phyloP scores from a whole-genome alignment of 2,888 invertebrate genomes.

The Drosophila kambysellisi region DNA sequence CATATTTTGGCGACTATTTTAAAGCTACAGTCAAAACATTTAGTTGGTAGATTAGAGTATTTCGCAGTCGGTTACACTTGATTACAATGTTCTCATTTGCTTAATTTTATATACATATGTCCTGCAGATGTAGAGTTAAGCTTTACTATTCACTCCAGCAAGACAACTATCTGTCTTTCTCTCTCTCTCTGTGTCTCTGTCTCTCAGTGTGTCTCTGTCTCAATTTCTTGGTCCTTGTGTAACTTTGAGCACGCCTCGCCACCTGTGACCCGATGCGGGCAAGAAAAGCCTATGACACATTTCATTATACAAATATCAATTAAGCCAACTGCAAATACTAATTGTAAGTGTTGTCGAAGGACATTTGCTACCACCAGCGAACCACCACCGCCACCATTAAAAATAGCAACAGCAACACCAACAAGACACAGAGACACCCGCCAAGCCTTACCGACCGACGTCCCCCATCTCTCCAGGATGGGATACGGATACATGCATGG shows the following conservation, averaged over 20 bases:
- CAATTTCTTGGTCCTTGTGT: not conserved
- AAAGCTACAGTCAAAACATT: not conserved
- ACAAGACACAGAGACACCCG: constrained; percentile 18
- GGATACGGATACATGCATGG: constrained; percentile 8
- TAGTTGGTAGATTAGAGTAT: not conserved
- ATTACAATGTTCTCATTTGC: not conserved
- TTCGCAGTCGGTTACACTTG: not conserved
- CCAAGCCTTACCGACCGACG: not conserved
- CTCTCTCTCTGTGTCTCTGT: not conserved
- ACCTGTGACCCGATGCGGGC: constrained; percentile 66
- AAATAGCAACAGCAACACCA: constrained; percentile 14
- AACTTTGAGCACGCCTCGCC: constrained; percentile 3
- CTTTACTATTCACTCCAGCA: not conserved
- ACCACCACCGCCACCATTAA: constrained; percentile 38
- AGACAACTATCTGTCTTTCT: not conserved
- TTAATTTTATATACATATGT: not conserved
- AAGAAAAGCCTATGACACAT: constrained; percentile 72
- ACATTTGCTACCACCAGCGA: constrained; percentile 50
- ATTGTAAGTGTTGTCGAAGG: constrained; percentile 63
- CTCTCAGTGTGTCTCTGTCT: not conserved
- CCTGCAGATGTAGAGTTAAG: not conserved
- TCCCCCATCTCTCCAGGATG: not conserved
- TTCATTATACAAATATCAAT: constrained; percentile 80
- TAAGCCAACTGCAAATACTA: constrained; percentile 75
- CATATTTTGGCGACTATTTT: not conserved